Percentiles rank a stretch among this genome's conserved stretches.
Evolutionary conservation across 2,797 vertebrate species (phyloP).

Genomic region (Pipistrellus pygmaeus): DNA sequence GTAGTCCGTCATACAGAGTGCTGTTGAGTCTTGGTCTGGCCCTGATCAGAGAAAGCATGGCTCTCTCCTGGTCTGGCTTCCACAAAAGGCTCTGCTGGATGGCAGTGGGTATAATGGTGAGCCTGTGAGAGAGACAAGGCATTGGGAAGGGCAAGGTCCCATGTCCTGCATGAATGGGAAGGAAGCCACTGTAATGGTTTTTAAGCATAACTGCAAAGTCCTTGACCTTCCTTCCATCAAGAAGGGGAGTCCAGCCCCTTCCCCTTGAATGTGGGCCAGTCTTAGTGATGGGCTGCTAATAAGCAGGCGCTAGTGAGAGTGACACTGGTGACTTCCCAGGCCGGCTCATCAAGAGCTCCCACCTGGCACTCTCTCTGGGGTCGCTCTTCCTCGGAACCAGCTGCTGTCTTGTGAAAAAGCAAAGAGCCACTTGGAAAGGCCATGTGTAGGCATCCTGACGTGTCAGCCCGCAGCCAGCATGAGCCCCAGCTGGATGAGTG

Average conservation of each 20-base stretch:
- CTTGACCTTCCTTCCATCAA: conserved; percentile 7
- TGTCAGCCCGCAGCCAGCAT: neutral
- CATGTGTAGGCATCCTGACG: neutral
- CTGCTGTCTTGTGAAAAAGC: conserved; percentile 17
- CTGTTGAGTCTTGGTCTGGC: neutral
- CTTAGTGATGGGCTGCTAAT: conserved; percentile 21
- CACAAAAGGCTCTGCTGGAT: neutral
- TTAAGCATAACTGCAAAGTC: neutral
- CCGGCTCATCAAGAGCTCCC: conserved; percentile 33
- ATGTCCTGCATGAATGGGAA: neutral
- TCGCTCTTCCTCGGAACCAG: conserved; percentile 17
- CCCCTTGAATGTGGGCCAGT: neutral
- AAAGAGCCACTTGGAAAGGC: conserved; percentile 32
- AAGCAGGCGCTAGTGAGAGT: conserved; percentile 1
- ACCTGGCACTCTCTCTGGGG: neutral
- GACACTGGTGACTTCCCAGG: neutral
- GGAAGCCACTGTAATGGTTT: neutral
- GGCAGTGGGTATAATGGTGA: neutral
- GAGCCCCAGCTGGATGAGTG: neutral
- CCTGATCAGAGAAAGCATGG: neutral
- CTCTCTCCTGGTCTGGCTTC: neutral
- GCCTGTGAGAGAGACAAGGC: neutral
- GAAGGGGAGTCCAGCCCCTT: neutral
- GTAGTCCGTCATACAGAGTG: neutral
- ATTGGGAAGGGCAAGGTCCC: neutral